Base-by-base conservation (phyloP, 2,888 invertebrate genomes). In the Mythimna ferrago region DNA sequence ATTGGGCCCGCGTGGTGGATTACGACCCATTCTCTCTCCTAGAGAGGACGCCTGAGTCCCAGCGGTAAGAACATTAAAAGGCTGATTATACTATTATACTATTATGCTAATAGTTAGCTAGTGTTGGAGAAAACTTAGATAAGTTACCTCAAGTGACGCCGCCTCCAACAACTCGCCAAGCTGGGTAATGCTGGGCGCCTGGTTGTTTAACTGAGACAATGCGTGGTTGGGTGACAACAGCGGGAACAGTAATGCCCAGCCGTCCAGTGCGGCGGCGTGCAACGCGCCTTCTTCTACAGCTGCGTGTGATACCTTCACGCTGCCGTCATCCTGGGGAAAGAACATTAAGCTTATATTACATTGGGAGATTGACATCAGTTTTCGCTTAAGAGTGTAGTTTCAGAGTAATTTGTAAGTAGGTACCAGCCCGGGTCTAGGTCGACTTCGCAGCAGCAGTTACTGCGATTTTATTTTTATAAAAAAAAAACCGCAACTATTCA, bases 231-330 rank as follows among this genome's bases (percentile, higher is more conserved):
- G 95, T 10, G 98, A 96, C 92, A 98, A 97, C 58, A 98, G 96
- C n/a, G 99, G 98, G 62, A 99, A 94, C 71, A 99, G 97, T 71
- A 99, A 97, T 81, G 98, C 98, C 99, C 99, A 99, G 6, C 98
- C 97, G 81, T 98, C 97, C 71, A 99, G 95, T 32, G 99, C 99
- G 54, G 98, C 97, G 69, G 98, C 98, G 93, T 99, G 99, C 82
- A 99, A 94, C 6, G 74, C 78, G 73, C 97, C 95, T 66, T 97
- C 98, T 64, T 97, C 95, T 79, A 98, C 98, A 19, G 97, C 97
- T 51, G 97, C 95, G 32, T 98, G 97, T 0, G 94, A 93, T 81
- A 95, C 95, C 78, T 96, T 96, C 79, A 96, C 95, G 65, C 91
- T 97, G 82, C 98, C 98, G 91, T 99, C 98, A 56, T 98, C 98